Conservation (phyloP, 2,113 vertebrate species). For the Oriolus oriolus region DNA sequence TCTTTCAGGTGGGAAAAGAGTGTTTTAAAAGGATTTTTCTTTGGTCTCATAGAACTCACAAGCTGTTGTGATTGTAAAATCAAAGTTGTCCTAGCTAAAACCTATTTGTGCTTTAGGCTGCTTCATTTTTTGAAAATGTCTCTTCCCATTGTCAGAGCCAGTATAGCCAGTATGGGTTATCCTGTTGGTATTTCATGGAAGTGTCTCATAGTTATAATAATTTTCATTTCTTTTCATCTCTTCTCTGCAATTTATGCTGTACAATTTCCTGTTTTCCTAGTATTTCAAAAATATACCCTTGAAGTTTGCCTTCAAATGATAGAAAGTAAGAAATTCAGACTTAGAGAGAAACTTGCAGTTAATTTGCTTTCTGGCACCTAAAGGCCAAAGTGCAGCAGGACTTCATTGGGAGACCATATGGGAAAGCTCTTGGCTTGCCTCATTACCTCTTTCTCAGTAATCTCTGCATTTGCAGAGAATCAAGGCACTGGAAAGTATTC, state of each 20-base stretch:
- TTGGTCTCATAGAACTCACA: background rate
- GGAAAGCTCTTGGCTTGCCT: background rate
- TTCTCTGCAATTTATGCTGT: background rate
- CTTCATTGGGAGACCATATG: background rate
- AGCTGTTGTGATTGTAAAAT: background rate
- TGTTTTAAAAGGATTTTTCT: background rate
- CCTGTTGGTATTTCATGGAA: background rate
- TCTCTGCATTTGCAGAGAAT: background rate
- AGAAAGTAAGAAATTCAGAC: background rate
- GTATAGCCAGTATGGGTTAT: background rate
- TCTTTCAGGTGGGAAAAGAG: background rate
- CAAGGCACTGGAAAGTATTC: background rate
- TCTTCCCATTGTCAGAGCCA: background rate
- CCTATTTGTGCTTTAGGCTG: background rate
- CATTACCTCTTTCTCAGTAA: background rate
- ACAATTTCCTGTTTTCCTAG: conserved; percentile 3
- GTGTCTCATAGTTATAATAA: background rate
- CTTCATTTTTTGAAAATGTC: background rate
- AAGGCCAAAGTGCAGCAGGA: background rate
- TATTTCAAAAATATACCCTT: background rate
- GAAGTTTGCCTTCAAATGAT: background rate
- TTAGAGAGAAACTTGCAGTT: background rate
- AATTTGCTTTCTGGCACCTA: background rate
- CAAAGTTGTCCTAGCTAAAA: background rate
- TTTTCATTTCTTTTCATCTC: background rate